Conservation (phyloP, 2,797 vertebrate genomes). For the Siniperca undulata region DNA sequence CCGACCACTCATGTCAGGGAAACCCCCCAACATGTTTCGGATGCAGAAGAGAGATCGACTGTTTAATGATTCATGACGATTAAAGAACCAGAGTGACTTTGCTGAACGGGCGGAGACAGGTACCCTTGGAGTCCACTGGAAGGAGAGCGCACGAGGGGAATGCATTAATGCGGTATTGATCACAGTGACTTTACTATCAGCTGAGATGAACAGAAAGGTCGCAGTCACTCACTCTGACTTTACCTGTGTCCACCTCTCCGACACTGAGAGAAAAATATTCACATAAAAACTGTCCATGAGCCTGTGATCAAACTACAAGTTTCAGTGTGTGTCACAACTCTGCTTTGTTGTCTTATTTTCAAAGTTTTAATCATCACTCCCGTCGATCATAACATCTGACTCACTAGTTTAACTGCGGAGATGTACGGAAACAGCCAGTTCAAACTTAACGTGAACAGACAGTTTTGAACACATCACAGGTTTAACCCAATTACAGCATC, state of each 20-base stretch:
- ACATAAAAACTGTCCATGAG: background rate
- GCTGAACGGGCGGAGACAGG: constrained; percentile 45
- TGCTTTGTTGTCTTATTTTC: too few relatives aligned
- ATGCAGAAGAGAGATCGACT: constrained; percentile 27
- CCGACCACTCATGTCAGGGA: constrained; percentile 2
- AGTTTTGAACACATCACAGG: background rate
- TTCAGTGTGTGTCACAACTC: too few relatives aligned
- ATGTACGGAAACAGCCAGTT: background rate
- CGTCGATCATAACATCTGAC: background rate
- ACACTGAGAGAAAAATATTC: background rate
- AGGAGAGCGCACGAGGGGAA: constrained; percentile 63
- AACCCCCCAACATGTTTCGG: constrained; percentile 16
- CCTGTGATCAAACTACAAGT: background rate
- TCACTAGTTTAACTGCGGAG: background rate
- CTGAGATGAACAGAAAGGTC: constrained; percentile 63
- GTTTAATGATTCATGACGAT: constrained; percentile 57
- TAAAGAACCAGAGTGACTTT: constrained; percentile 51
- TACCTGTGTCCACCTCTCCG: background rate
- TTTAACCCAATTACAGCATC: too few relatives aligned
- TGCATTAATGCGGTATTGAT: constrained; percentile 73
- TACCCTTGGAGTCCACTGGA: constrained; percentile 54
- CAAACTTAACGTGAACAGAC: too few relatives aligned
- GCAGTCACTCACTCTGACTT: constrained; percentile 35
- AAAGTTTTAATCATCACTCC: background rate
- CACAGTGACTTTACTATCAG: constrained; percentile 66